These are phyloP conservation scores for Daubentonia madagascariensis DNA, from an alignment of 2,113 vertebrate species.

Conservation along the genomic window DNA sequence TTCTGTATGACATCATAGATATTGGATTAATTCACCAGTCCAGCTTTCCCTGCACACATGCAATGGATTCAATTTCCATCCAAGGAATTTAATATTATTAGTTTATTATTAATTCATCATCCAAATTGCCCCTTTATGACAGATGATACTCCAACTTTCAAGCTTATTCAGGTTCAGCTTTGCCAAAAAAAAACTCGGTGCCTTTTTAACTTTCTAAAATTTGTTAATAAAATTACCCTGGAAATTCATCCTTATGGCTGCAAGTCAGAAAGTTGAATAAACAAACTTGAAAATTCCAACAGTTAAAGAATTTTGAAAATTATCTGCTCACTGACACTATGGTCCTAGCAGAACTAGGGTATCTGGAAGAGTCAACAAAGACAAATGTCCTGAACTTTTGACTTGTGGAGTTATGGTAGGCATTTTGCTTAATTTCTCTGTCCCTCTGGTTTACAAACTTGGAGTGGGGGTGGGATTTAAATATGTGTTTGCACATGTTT, in stretches of 20 bases:
- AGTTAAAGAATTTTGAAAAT: neutral
- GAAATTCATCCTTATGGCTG: neutral
- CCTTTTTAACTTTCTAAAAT: neutral
- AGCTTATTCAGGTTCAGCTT: neutral
- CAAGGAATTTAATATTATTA: neutral
- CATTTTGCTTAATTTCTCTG: neutral
- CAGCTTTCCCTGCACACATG: neutral
- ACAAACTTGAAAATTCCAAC: neutral
- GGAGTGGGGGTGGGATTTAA: neutral
- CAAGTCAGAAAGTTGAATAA: conserved; percentile 16
- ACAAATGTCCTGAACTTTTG: neutral
- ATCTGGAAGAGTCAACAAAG: neutral
- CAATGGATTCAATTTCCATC: neutral
- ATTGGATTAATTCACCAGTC: neutral
- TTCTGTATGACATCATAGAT: neutral
- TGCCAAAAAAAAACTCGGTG: neutral
- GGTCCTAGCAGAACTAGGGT: neutral
- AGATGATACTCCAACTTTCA: neutral
- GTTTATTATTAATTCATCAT: conserved; percentile 45
- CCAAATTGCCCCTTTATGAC: neutral
- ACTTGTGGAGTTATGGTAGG: accelerated
- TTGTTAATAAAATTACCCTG: neutral
- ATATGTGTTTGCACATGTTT: neutral
- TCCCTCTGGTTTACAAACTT: neutral
- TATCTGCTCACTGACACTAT: neutral